Evolutionary conservation across 2,797 vertebrate species (phyloP).

Genomic region (Hapalemur alaotrensis): DNA sequence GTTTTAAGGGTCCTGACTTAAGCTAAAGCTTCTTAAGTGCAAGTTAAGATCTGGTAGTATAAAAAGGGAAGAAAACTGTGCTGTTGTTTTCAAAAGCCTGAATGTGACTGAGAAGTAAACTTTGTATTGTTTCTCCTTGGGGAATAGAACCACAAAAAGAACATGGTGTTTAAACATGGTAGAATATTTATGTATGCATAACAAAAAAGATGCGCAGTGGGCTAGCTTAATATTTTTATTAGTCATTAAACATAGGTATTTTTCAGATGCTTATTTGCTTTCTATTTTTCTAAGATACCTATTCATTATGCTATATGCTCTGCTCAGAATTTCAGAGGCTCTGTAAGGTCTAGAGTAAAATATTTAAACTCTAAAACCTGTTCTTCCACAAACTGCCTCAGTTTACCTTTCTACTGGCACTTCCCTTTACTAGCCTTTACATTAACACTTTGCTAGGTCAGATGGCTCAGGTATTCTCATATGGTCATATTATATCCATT

Average conservation of each 20-base stretch:
- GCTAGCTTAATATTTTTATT: neutral
- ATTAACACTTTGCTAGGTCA: neutral
- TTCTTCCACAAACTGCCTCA: neutral
- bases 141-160: neutral
- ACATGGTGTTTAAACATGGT: neutral
- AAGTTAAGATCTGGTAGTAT: neutral
- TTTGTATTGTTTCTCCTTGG: neutral
- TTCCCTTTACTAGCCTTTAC: neutral
- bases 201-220: neutral
- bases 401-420: neutral
- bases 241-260: neutral
- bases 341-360: neutral
- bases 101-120: neutral
- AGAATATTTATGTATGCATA: neutral
- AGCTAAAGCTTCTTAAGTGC: neutral
- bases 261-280: neutral
- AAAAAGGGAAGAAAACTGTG: neutral
- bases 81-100: neutral
- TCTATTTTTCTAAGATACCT: neutral
- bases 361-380: neutral
- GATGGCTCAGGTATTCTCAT: neutral
- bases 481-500: neutral
- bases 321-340: neutral
- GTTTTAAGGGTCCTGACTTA: neutral
- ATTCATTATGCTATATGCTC: neutral